phyloP scores from a whole-genome alignment of 2,113 vertebrate genomes.

The Panthera tigris region DNA sequence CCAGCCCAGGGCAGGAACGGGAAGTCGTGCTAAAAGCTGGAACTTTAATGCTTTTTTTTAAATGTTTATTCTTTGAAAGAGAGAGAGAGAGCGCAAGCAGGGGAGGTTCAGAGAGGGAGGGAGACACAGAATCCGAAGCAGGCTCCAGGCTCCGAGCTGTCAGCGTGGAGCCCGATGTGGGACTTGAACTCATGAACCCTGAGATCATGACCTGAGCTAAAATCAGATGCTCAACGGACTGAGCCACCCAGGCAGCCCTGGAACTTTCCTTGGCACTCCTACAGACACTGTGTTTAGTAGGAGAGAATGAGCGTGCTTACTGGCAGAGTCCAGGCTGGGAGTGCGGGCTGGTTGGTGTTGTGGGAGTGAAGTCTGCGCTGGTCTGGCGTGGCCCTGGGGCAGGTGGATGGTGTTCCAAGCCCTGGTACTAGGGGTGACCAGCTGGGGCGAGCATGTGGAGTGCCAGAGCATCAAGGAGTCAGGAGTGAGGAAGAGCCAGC shows the following conservation, averaged over 20 bases:
- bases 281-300: not conserved
- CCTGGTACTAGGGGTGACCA: not conserved
- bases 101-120: too few relatives aligned
- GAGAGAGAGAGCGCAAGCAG: too few relatives aligned
- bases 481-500: not conserved
- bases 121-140: too few relatives aligned
- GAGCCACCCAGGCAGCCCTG: too few relatives aligned
- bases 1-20: not conserved
- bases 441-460: too few relatives aligned
- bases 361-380: not conserved
- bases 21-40: not conserved
- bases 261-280: not conserved
- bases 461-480: not conserved
- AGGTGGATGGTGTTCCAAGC: not conserved
- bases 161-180: too few relatives aligned
- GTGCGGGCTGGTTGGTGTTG: not conserved
- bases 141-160: too few relatives aligned
- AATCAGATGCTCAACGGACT: too few relatives aligned
- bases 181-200: too few relatives aligned
- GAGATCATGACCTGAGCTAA: too few relatives aligned
- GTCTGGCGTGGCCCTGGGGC: not conserved
- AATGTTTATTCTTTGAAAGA: too few relatives aligned
- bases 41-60: not conserved
- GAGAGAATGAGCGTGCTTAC: accelerated
- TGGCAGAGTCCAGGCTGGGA: not conserved